phyloP scores from a whole-genome alignment of 2,888 invertebrate species.

The Epirrhoe tristata region DNA sequence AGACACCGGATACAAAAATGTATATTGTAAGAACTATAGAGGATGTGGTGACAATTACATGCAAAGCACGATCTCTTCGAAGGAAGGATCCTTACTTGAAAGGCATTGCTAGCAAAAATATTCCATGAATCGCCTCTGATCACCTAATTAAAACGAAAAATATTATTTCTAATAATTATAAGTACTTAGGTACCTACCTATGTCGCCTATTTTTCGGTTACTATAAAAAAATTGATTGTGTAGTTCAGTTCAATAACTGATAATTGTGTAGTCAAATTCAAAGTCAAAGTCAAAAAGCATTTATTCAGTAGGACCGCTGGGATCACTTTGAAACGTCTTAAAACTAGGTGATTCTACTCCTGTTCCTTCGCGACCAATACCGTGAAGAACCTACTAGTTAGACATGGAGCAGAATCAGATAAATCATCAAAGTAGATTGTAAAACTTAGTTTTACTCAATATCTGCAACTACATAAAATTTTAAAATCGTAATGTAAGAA shows the following conservation, averaged over 20 bases:
- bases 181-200: not conserved
- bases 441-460: not conserved
- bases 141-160: not conserved
- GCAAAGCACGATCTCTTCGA: conserved; percentile 58
- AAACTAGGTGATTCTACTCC: too few relatives aligned
- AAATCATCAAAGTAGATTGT: not conserved
- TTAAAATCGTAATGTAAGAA: not conserved
- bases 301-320: too few relatives aligned
- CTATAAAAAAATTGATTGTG: too few relatives aligned
- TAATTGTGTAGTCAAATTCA: too few relatives aligned
- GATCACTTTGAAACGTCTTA: too few relatives aligned
- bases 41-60: conserved; percentile 80
- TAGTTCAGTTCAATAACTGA: too few relatives aligned
- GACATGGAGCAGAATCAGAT: too few relatives aligned
- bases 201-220: not conserved
- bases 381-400: too few relatives aligned
- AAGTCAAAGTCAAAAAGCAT: too few relatives aligned
- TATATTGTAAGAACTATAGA: conserved; percentile 69
- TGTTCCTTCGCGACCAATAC: too few relatives aligned
- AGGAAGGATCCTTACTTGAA: conserved; percentile 31
- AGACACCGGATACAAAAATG: conserved; percentile 67
- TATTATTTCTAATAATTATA: not conserved
- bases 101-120: conserved; percentile 43
- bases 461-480: not conserved
- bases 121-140: conserved; percentile 29